Evolutionary conservation across 2,888 invertebrate genomes (phyloP), one percentile per base, ranked within the genome.

Genomic region (Nomada hirtipes): DNA sequence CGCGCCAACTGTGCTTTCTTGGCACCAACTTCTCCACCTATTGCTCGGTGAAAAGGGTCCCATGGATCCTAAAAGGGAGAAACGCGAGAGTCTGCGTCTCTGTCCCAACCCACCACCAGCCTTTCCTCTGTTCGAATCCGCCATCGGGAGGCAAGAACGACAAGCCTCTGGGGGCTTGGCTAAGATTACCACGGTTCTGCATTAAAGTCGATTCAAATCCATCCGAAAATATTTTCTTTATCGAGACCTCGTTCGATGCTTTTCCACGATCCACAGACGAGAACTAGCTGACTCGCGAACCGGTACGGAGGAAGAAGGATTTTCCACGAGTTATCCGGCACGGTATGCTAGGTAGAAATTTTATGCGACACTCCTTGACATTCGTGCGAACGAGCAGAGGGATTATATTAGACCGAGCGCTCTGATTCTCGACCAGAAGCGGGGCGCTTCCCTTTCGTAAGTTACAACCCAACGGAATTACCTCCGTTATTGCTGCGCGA

Each of bases 121-220:
- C 44, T 68, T 15, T 15, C 15, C 44, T 1, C 26, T 26, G 23
- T 20, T 26, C 57, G 53, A 18, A n/a, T 9, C 53, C 71, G 15
- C 18, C 67, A 29, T 57, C 52, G n/a, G 23, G n/a, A 26, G 23
- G 65, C 50, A 26, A 23, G 36, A 42, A 63, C n/a, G 71, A 53
- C 68, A 36, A 68, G 61, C 70, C 79, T 76, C 52, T 20, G 67
- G 47, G 76, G 71, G 70, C 67, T 83, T 74, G 74, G n/a, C 74
- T 42, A n/a, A 74, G 84, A 84, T 84, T 84, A 84, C 84, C 84
- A 78, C 74, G 84, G 81, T 81, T 84, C 81, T 84, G 84, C 84
- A 84, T 84, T 84, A 81, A 81, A 84, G 64, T 81, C 81, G 73
- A 72, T 75, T 84, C 77, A 75, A 77, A 74, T 77, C 77, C 81